phyloP scores from a whole-genome alignment of 1,140 invertebrate species.

The Drosophila simulans region DNA sequence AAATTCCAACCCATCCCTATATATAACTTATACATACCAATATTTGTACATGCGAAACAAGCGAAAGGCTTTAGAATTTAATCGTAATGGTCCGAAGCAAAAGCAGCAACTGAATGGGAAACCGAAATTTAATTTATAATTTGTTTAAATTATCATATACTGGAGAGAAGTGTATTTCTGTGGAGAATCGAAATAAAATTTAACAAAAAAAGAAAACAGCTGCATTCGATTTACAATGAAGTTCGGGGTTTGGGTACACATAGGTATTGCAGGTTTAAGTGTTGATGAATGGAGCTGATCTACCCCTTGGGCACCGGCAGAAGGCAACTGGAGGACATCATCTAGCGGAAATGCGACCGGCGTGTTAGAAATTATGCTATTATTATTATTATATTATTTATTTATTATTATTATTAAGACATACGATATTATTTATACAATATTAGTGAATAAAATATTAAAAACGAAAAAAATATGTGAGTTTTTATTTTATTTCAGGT shows the following conservation, averaged over 20 bases:
- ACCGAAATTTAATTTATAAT: conserved; percentile 60
- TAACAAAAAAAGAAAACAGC: conserved; percentile 43
- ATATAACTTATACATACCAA: conserved; percentile 73
- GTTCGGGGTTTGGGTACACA: background rate
- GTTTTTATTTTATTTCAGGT: no score
- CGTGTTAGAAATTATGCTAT: no score
- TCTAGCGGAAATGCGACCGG: no score
- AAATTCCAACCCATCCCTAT: conserved; percentile 9
- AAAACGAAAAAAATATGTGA: no score
- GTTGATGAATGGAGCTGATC: no score
- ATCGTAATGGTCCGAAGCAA: conserved; percentile 5
- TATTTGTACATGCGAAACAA: conserved; percentile 71
- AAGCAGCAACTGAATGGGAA: conserved; percentile 12
- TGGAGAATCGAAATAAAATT: conserved; percentile 78
- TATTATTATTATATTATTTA: no score
- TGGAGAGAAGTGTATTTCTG: conserved; percentile 69
- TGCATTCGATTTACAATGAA: background rate
- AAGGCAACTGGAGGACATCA: background rate
- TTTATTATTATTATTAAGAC: no score
- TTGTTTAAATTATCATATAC: conserved; percentile 74
- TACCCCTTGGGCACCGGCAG: background rate
- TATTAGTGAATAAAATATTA: no score
- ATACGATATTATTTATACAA: no score
- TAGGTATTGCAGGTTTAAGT: no score
- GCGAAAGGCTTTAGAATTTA: conserved; percentile 29